Percentiles rank a stretch among this genome's conserved stretches.
Conservation (phyloP, 1,140 invertebrate genomes). For the Lerema accius region DNA sequence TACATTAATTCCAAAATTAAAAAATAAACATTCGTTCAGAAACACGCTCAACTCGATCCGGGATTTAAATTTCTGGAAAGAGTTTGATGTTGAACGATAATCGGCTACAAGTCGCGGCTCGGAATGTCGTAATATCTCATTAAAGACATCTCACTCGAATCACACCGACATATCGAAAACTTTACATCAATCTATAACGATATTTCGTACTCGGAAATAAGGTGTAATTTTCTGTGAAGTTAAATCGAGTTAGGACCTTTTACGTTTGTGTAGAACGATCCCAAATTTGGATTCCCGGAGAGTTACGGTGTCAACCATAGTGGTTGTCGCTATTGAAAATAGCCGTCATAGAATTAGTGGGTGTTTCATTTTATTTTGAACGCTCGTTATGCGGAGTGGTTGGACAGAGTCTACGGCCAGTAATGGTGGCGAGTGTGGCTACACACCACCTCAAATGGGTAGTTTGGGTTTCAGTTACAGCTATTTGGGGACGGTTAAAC, state of each 20-base stretch:
- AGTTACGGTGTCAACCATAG: slow-evolving; percentile 71
- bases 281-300: slow-evolving; percentile 72
- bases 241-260: slow-evolving; percentile 39
- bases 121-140: slow-evolving; percentile 79
- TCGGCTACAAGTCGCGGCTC: slow-evolving; percentile 58
- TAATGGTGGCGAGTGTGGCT: slow-evolving; percentile 18
- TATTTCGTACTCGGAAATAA: slow-evolving; percentile 25
- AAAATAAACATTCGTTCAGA: slow-evolving; percentile 64
- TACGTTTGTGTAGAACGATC: slow-evolving; percentile 46
- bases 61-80: slow-evolving; percentile 80
- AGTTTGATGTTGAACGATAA: slow-evolving; percentile 78
- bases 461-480: slow-evolving; percentile 43
- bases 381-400: slow-evolving; percentile 20
- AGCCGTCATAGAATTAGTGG: slow-evolving; percentile 34
- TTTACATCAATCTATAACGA: slow-evolving; percentile 2
- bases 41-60: slow-evolving; percentile 71
- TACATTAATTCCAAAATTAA: slow-evolving; percentile 65
- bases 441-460: slow-evolving; percentile 33
- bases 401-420: not conserved
- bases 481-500: slow-evolving; percentile 35
- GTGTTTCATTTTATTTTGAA: slow-evolving; percentile 34
- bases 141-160: slow-evolving; percentile 59
- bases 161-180: slow-evolving; percentile 20
- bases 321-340: slow-evolving; percentile 61
- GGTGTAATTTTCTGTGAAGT: slow-evolving; percentile 36